Conservation (phyloP, 2,888 invertebrate genomes). For the Hofmannophila pseudospretella region DNA sequence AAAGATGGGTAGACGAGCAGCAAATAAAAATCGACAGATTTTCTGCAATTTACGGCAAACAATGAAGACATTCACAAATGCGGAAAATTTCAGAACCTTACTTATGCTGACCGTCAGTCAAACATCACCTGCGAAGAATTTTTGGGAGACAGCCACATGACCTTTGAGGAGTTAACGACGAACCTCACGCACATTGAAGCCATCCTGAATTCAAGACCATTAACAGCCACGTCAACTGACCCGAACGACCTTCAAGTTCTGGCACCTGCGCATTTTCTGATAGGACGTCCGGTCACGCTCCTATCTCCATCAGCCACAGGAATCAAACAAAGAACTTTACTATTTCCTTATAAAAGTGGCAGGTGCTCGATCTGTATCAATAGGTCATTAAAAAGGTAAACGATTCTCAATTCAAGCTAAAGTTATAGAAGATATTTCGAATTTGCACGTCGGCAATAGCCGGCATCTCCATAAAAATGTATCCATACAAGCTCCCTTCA, state of each 20-base stretch:
- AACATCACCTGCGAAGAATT: background rate
- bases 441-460: background rate
- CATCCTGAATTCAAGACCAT: background rate
- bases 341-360: too few species aligned
- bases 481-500: background rate
- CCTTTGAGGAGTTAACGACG: background rate
- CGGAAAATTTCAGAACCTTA: too few species aligned
- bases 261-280: slow-evolving; percentile 1
- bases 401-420: too few species aligned
- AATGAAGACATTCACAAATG: too few species aligned
- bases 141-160: background rate
- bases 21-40: too few species aligned
- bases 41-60: background rate
- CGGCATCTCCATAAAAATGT: background rate
- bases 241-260: background rate
- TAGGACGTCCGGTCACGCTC: background rate
- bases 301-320: background rate
- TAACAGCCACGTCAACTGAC: background rate
- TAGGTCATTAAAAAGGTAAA: too few species aligned
- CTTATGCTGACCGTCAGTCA: too few species aligned
- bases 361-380: too few species aligned
- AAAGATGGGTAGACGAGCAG: slow-evolving; percentile 5
- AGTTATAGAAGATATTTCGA: background rate
- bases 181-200: background rate
- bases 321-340: too few species aligned